These are phyloP conservation scores for Liodrosophila aerea DNA, from an alignment of 2,888 invertebrate genomes.

Conservation along the genomic window DNA sequence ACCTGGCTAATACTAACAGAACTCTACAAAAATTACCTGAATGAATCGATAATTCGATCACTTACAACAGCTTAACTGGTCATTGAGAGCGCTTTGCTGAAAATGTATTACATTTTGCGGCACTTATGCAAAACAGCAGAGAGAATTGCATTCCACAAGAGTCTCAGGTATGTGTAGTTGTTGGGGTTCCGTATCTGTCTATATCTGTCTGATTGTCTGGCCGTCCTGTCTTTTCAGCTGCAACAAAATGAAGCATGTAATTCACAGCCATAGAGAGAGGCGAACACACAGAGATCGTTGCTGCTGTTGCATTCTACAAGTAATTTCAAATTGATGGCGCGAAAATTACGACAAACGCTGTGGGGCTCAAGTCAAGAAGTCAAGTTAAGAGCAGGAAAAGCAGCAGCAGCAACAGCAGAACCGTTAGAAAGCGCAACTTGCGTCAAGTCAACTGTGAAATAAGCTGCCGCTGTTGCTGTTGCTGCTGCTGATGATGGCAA, in stretches of 20 bases:
- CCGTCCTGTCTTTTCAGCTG: neutral
- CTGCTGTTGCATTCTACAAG: too few relatives aligned
- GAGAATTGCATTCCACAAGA: neutral
- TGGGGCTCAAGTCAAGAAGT: constrained; percentile 57
- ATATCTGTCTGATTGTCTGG: constrained; percentile 5
- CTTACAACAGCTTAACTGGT: too few relatives aligned
- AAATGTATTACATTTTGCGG: too few relatives aligned
- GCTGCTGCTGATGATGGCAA: constrained; percentile 42
- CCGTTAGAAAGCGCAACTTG: constrained; percentile 60
- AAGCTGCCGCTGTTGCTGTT: constrained; percentile 39
- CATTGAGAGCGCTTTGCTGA: too few relatives aligned
- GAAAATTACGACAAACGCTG: constrained; percentile 77
- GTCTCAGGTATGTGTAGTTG: neutral
- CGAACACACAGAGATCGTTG: constrained; percentile 25
- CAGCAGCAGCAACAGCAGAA: constrained; percentile 30
- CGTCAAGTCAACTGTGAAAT: constrained; percentile 72
- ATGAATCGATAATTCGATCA: too few relatives aligned
- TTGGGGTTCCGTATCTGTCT: neutral
- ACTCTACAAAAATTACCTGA: too few relatives aligned
- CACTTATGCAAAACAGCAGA: too few relatives aligned
- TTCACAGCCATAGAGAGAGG: constrained; percentile 47
- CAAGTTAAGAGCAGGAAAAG: constrained; percentile 23
- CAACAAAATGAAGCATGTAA: constrained; percentile 72
- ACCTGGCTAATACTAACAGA: too few relatives aligned
- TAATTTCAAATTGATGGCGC: constrained; percentile 78